Evolutionary conservation across 2,888 invertebrate genomes (phyloP), one percentile per base, ranked within the genome.

Genomic region (Eupithecia subfuscata): DNA sequence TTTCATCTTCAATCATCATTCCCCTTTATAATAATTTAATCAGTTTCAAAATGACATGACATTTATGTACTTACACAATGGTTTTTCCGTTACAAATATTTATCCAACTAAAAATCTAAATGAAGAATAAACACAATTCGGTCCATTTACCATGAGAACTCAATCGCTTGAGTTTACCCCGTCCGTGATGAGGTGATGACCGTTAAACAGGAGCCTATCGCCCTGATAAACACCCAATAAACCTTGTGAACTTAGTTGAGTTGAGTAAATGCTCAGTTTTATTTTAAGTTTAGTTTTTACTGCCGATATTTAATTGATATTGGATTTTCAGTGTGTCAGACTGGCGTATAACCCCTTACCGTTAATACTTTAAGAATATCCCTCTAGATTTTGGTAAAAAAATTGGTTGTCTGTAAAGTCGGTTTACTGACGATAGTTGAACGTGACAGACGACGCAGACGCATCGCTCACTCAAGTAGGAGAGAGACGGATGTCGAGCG

Each of bases 141-240:
- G 77, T 74, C 72, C 69, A 74, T 69, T 69, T 69, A 63, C 69
- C 65, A 56, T 30, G 40, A 37, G 69, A 74, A 77, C 71, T 60
- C 74, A 65, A 74, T 77, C 60, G 14, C 30, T 14, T 60, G 63
- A 69, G 75, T 72, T 56, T 73, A 60, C 71, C 69, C 69, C 60
- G 48, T 63, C 40, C 67, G 45, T 75, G 70, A 73, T 67, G 72
- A n/a, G n/a, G n/a, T n/a, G n/a, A n/a, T n/a, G n/a, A n/a, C n/a
- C 52, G 60, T 70, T 73, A 73, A 76, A 76, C 76, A 73, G 70
- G 48, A 76, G 72, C 65, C 65, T 40, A 75, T 56, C 72, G 16
- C 43, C 22, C 37, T 40, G 68, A 45, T 68, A 68, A 68, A 45
- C 25, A 68, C 25, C 30, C 68, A 22, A 69, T 65, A 65, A 64